phyloP scores from a whole-genome alignment of 1,140 invertebrate species.

The Orussus abietinus region DNA sequence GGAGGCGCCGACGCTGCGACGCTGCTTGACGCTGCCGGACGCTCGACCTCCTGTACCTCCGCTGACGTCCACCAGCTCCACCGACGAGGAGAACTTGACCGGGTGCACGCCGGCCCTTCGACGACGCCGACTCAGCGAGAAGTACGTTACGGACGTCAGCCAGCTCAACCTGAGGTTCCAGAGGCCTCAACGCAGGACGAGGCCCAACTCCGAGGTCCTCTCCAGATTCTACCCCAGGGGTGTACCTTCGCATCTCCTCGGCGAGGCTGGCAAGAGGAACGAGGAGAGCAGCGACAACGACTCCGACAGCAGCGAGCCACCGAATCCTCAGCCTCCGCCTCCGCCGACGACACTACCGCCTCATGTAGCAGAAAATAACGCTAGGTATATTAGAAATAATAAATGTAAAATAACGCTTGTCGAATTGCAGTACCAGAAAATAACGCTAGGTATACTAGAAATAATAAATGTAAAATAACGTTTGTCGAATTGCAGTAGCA shows the following conservation, averaged over 20 bases:
- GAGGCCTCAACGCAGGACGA: conserved; percentile 55
- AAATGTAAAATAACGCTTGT: too few species aligned
- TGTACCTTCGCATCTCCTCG: conserved; percentile 53
- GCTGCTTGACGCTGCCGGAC: conserved; percentile 49
- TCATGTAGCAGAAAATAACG: conserved; percentile 46
- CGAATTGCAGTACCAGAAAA: conserved; percentile 47
- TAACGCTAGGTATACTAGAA: conserved; percentile 42
- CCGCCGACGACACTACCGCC: conserved; percentile 47
- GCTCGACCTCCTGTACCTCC: conserved; percentile 35
- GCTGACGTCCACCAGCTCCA: conserved; percentile 46
- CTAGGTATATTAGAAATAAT: conserved; percentile 37
- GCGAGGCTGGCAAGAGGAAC: conserved; percentile 39
- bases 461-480: too few species aligned
- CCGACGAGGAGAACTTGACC: conserved; percentile 47
- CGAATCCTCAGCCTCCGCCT: conserved; percentile 38
- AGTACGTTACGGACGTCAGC: conserved; percentile 70
- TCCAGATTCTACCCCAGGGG: conserved; percentile 42
- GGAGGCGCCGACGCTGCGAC: conserved; percentile 35
- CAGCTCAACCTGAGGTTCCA: conserved; percentile 71
- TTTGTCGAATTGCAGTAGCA: too few species aligned
- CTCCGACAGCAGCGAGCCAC: conserved; percentile 47
- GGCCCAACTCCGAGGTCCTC: conserved; percentile 39
- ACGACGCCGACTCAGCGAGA: conserved; percentile 64
- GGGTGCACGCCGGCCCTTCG: conserved; percentile 64
- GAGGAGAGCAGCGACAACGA: conserved; percentile 54